Evolutionary conservation across 2,113 vertebrate genomes (phyloP).

Genomic region (Oryzias melastigma): DNA sequence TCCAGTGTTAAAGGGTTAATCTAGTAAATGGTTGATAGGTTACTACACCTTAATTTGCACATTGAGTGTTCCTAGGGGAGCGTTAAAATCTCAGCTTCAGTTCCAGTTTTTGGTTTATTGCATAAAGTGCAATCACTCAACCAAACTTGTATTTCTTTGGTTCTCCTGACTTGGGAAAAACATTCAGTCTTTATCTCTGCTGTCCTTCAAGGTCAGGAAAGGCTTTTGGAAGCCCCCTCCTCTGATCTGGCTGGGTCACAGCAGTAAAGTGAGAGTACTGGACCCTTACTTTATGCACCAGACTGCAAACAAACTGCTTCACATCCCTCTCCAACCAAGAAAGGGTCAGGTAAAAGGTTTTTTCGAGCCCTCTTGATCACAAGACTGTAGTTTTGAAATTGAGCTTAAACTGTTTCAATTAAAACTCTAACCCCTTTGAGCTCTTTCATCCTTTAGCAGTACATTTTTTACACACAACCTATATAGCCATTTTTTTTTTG

Average conservation of each 20-base stretch:
- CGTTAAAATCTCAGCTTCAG: slow-evolving; percentile 20
- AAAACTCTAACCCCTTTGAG: neutral
- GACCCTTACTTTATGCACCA: slow-evolving; percentile 89
- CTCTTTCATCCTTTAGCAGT: too few species aligned
- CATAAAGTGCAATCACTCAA: neutral
- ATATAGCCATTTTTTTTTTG: too few species aligned
- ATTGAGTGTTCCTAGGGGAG: slow-evolving; percentile 33
- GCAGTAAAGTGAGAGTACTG: slow-evolving; percentile 82
- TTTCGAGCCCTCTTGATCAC: too few species aligned
- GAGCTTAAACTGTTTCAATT: too few species aligned
- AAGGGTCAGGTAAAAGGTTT: slow-evolving; percentile 77
- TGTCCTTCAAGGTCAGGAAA: slow-evolving; percentile 59
- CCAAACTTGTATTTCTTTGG: neutral
- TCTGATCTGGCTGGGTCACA: slow-evolving; percentile 85
- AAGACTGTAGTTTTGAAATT: too few species aligned
- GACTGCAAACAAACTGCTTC: slow-evolving; percentile 85
- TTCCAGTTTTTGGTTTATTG: neutral
- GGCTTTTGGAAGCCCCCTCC: slow-evolving; percentile 95
- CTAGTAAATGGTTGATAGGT: slow-evolving; percentile 56
- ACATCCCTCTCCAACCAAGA: slow-evolving; percentile 77
- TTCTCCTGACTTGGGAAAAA: neutral
- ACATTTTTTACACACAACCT: too few species aligned
- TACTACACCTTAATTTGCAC: slow-evolving; percentile 60
- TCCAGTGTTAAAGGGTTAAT: neutral
- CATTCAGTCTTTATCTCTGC: slow-evolving; percentile 24